These are phyloP conservation scores for Caenorhabditis brenneri DNA, from an alignment of 1,140 invertebrate species.

Conservation along the genomic window DNA sequence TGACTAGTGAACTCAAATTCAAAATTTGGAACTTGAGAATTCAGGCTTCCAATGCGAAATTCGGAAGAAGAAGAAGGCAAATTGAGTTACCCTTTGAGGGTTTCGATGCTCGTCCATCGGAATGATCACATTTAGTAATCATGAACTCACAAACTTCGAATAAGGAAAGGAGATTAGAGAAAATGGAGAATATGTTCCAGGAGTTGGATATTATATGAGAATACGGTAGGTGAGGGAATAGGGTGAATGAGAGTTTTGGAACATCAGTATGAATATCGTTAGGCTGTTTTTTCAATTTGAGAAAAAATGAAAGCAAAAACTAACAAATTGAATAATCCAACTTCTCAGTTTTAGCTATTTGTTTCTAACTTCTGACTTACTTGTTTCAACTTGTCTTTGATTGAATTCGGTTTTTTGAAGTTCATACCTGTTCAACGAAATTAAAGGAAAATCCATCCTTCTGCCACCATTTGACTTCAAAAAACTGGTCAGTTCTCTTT, in stretches of 20 bases:
- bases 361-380: no score
- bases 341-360: no score
- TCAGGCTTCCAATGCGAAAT: no score
- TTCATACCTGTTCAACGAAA: neutral
- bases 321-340: no score
- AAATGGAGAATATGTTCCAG: neutral
- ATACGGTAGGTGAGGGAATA: no score
- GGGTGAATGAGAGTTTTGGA: no score
- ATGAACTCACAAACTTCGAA: neutral
- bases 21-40: conserved; percentile 26
- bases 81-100: conserved; percentile 31
- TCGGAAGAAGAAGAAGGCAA: neutral
- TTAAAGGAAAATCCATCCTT: neutral
- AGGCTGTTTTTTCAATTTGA: no score
- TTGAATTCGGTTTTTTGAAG: neutral
- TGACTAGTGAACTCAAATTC: conserved; percentile 34
- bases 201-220: neutral
- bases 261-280: no score
- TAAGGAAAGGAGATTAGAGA: neutral
- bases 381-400: neutral
- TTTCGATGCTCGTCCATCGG: conserved; percentile 1
- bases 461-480: neutral
- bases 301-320: no score
- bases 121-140: conserved; percentile 10
- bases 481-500: conserved; percentile 25